Evolutionary conservation across 2,888 invertebrate genomes (phyloP), one percentile per base, ranked within the genome.

Genomic region (Platypus cylindrus): DNA sequence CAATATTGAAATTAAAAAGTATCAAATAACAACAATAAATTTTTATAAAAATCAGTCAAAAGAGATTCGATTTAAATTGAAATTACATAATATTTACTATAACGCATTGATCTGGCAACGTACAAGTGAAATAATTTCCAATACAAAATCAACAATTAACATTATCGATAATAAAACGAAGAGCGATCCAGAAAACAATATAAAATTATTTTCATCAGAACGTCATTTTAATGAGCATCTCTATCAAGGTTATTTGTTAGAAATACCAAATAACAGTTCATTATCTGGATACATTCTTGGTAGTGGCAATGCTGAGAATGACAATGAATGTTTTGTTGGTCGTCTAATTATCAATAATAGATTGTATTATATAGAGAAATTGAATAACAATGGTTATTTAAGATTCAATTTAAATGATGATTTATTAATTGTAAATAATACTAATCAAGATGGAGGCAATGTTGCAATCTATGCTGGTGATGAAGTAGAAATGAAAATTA

Each of bases 211-310:
- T n/a, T n/a, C n/a, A n/a, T n/a, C n/a, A n/a, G n/a, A n/a, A n/a
- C n/a, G n/a, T n/a, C n/a, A n/a, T n/a, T n/a, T n/a, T n/a, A n/a
- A 31, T 14, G 20, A 7, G 5, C 0, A 15, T 3, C 29, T 40
- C 2, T 37, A 32, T 12, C 37, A 41, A 30, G 41, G 41, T 1
- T 37, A 24, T 18, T 25, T 41, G 11, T 8, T 14, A 5, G 32
- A 34, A 3, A 14, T 7, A 3, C 34, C 40, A 3, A 3, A 32
- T 12, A 35, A 30, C 5, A 48, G 48, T 34, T 47, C 41, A 12
- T 46, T 53, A 2, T 42, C 41, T 35, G 54, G 54, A 12, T 53
- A 52, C 35, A 36, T 53, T 13, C 35, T 47, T 15, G 29, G 48
- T 15, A 32, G 30, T 13, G n/a, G n/a, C n/a, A n/a, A n/a, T n/a